phyloP scores from a whole-genome alignment of 1,140 invertebrate genomes.

The Trichoplusia ni region DNA sequence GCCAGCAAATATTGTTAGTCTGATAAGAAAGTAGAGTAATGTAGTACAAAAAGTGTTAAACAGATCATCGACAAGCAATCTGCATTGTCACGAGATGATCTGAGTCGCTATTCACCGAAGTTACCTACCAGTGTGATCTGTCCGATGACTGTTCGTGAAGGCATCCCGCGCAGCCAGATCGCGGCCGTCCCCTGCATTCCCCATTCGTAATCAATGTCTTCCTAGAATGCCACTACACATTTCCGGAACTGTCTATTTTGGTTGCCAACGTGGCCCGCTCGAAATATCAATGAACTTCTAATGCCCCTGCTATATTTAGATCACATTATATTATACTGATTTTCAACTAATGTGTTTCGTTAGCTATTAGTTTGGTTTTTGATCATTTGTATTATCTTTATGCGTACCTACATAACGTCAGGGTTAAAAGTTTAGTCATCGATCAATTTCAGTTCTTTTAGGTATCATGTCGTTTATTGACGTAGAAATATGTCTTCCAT shows the following conservation, averaged over 20 bases:
- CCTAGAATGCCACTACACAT: conserved; percentile 17
- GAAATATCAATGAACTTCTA: conserved; percentile 24
- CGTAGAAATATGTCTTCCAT: no score
- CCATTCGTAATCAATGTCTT: conserved; percentile 10
- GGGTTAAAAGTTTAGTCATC: no score
- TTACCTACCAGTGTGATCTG: no score
- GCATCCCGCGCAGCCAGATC: neutral
- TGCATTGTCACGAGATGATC: no score
- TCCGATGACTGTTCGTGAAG: neutral
- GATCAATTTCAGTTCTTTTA: no score
- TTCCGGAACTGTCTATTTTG: conserved; percentile 18
- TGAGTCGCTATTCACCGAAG: no score
- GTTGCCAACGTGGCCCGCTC: conserved; percentile 1
- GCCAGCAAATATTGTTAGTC: no score
- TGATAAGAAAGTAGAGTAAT: no score
- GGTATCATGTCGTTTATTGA: no score
- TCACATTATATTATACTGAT: conserved; percentile 11
- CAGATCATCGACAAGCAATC: no score
- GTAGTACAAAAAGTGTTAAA: no score
- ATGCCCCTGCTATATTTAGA: conserved; percentile 25
- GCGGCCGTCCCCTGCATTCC: neutral
- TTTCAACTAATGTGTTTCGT: conserved; percentile 2
- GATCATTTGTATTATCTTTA: neutral
- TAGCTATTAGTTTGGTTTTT: neutral
- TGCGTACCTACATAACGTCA: neutral